These are phyloP conservation scores for Caradrina clavipalpis DNA, from an alignment of 2,888 invertebrate genomes.

Conservation along the genomic window DNA sequence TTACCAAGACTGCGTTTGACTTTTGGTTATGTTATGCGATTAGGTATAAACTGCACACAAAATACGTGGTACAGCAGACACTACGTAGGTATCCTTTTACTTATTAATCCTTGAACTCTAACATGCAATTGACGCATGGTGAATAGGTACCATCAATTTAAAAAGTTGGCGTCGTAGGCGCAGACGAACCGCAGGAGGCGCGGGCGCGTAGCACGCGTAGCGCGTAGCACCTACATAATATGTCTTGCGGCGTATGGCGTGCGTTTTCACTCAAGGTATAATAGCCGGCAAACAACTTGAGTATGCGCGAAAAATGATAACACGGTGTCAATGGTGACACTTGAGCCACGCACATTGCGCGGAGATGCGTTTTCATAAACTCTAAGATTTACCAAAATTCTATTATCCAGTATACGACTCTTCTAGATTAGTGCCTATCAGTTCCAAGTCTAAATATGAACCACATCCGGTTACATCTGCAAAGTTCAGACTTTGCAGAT, in stretches of 20 bases:
- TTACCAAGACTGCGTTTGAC: not conserved
- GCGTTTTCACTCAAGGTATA: not conserved
- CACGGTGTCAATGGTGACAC: not conserved
- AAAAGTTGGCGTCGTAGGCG: conserved; percentile 12
- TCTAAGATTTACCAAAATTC: too few species aligned
- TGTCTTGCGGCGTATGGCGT: not conserved
- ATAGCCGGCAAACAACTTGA: not conserved
- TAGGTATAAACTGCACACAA: not conserved
- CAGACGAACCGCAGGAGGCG: not conserved
- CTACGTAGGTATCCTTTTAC: conserved; percentile 5
- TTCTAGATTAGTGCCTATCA: conserved; percentile 10
- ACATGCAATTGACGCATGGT: conserved; percentile 8
- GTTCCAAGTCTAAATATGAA: conserved; percentile 18
- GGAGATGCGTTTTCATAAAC: too few species aligned
- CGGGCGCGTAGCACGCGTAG: conserved; percentile 43
- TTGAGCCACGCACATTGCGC: too few species aligned
- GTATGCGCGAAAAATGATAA: not conserved
- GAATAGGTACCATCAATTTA: conserved; percentile 5
- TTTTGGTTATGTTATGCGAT: not conserved
- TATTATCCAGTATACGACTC: conserved; percentile 2
- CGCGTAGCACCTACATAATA: conserved; percentile 11
- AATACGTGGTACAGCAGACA: not conserved
- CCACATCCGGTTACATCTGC: conserved; percentile 1
- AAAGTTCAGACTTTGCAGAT: too few species aligned
- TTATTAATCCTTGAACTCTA: conserved; percentile 26